Conservation (phyloP, 1,140 invertebrate genomes). For the Hycleus cichorii region DNA sequence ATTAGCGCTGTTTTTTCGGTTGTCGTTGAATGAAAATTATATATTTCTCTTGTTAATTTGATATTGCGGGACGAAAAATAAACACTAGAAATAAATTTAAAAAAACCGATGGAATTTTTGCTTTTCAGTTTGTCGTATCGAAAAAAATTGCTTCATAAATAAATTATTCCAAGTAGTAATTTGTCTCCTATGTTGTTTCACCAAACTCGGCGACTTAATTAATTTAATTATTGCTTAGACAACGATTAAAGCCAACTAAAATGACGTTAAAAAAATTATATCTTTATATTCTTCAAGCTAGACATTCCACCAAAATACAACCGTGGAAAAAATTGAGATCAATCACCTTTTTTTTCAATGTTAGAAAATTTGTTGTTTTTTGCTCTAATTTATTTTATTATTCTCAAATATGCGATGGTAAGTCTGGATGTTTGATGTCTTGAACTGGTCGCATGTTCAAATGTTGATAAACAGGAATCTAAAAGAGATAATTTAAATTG, state of each 20-base stretch:
- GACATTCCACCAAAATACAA: neutral
- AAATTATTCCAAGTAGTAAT: neutral
- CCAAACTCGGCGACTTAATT: neutral
- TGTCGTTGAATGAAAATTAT: conserved; percentile 39
- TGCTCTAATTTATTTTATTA: neutral
- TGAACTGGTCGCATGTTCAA: conserved; percentile 24
- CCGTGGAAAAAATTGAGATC: neutral
- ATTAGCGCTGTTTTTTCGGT: conserved; percentile 24
- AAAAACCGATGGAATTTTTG: neutral
- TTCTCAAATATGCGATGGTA: neutral
- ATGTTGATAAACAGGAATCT: conserved; percentile 39
- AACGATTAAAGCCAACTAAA: no score
- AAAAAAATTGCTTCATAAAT: neutral
- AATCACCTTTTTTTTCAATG: neutral
- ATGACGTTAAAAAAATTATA: no score
- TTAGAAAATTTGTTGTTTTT: neutral
- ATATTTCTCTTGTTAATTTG: conserved; percentile 41
- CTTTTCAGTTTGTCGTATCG: neutral
- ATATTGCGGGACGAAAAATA: conserved; percentile 43
- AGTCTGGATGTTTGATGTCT: neutral
- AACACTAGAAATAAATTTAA: neutral
- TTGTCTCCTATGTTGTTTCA: neutral
- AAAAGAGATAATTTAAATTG: conserved; percentile 1
- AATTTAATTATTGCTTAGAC: no score
- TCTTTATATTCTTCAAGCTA: no score